Conservation (phyloP, 2,888 invertebrate species). For the Lepeophtheirus nordmannii region DNA sequence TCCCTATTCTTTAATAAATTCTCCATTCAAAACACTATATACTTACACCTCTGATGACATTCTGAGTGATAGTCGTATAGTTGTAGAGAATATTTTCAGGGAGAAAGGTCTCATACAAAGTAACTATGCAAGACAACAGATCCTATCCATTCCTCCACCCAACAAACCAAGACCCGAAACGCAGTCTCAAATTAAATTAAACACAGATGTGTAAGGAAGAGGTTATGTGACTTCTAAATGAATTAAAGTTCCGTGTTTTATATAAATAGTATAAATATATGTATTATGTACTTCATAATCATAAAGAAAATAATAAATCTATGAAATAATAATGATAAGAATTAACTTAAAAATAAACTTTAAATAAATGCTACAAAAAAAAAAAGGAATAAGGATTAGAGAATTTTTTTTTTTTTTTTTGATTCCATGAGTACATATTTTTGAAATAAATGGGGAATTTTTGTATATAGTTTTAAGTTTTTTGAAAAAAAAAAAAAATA, state of each 20-base stretch:
- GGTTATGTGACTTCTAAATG: background rate
- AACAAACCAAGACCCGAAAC: background rate
- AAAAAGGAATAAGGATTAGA: background rate
- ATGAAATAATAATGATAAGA: no score
- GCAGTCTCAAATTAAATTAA: background rate
- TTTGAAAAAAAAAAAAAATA: no score
- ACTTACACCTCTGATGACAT: background rate
- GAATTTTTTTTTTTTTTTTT: background rate
- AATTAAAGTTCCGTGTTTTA: background rate
- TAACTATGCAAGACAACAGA: background rate
- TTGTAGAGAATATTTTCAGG: background rate
- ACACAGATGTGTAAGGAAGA: background rate
- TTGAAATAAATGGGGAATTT: background rate
- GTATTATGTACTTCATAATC: background rate
- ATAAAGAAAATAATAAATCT: constrained; percentile 1
- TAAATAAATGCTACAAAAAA: constrained; percentile 6
- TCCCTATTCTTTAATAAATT: background rate
- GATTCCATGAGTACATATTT: background rate
- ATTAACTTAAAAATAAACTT: constrained; percentile 4
- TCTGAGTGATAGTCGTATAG: background rate
- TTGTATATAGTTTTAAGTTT: background rate
- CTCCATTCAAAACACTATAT: background rate
- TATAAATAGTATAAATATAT: background rate
- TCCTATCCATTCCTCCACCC: background rate
- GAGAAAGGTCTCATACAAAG: background rate